Base-by-base conservation (phyloP, 2,888 invertebrate genomes). In the Plutella xylostella region DNA sequence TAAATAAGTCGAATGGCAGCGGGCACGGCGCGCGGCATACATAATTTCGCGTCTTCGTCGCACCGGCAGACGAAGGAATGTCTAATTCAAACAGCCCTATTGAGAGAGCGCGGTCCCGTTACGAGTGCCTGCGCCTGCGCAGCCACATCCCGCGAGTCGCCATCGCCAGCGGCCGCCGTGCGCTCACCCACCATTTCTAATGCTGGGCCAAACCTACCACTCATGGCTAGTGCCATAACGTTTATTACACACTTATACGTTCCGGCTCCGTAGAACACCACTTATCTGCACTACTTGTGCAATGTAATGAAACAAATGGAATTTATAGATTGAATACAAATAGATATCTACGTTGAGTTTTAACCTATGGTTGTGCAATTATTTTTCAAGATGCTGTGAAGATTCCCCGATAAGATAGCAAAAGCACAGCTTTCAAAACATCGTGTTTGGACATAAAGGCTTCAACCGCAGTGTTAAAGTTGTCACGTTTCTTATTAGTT, bases 1-100 rank as follows among this genome's bases (percentile, higher is more conserved):
- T 54, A 41, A 41, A 41, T 41, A 57, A 55, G 47, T 55, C 51
- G 49, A 48, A 38, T 31, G 43, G 53, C 48, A 54, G 53, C 49
- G 55, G 57, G 57, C 54, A 53, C 48, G 53, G 53, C 49, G 55
- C 56, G 57, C 54, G 53, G 57, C 56, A 57, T 55, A 49, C 53
- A 55, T 55, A 62, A 56, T 57, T 58, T 56, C 50, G 54, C 57
- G 48, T 60, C 55, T 56, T 55, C 51, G 52, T 48, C 43, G 52
- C 51, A 34, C 34, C 17, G 28, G 12, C 25, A 46, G 50, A 53
- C 54, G 53, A 44, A 56, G 61, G 63, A 64, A 69, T 66, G 61
- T 63, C 57, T 62, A 65, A 68, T 68, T 68, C 65, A 63, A 65
- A 66, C 63, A 63, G 57, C 54, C 60, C 56, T 57, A 61, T 60